A percentile compares a stretch with the other conserved stretches of the same genome.
Evolutionary conservation across 1,140 invertebrate species (phyloP).

Genomic region (Holotrichia oblita): DNA sequence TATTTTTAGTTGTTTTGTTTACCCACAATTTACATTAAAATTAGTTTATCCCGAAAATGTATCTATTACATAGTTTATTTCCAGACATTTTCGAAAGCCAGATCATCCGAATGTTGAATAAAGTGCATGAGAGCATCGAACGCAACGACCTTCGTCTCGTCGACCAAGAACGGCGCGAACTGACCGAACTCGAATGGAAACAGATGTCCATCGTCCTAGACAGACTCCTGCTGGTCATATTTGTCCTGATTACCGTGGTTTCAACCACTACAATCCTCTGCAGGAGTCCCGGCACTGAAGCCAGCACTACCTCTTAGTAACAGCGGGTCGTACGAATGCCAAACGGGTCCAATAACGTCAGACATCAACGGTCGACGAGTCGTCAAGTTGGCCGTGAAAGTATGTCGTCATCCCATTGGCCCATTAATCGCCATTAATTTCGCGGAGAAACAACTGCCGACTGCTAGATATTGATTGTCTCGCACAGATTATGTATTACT

Average conservation of each 20-base stretch:
- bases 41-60: too few relatives aligned
- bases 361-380: neutral
- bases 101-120: conserved; percentile 67
- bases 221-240: conserved; percentile 73
- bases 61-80: conserved; percentile 22
- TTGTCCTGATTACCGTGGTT: conserved; percentile 72
- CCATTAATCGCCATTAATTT: conserved; percentile 24
- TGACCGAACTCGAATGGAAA: conserved; percentile 79
- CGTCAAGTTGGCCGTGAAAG: neutral
- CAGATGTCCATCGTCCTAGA: conserved; percentile 78
- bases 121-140: conserved; percentile 77
- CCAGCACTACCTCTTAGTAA: conserved; percentile 7
- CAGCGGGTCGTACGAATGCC: neutral
- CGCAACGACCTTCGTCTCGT: conserved; percentile 73
- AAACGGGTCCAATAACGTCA: neutral
- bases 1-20: too few relatives aligned
- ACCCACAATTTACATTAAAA: too few relatives aligned
- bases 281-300: conserved; percentile 61
- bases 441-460: conserved; percentile 23
- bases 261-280: conserved; percentile 72
- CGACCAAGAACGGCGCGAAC: conserved; percentile 74
- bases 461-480: conserved; percentile 31
- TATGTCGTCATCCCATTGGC: neutral
- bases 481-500: conserved; percentile 22
- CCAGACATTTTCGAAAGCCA: conserved; percentile 58